Base-by-base conservation (phyloP, 53 echinoderm and acorn worm species). In the Paracentrotus lividus region DNA sequence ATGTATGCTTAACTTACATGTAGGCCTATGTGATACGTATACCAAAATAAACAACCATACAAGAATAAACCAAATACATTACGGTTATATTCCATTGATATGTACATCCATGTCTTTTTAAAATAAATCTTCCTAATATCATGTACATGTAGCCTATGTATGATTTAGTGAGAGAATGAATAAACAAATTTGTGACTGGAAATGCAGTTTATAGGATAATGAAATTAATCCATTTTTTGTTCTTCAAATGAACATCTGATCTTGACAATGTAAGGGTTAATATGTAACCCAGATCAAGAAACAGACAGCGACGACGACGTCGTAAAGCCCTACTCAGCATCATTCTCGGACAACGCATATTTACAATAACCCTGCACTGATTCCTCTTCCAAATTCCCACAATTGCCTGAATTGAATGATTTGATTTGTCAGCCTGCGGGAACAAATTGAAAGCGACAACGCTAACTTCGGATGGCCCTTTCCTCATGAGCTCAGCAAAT, bases 361-460 rank as follows among this genome's bases (percentile, higher is more conserved):
- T 67, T 67, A 67, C 67, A 67, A 67, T 67, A 67, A 44, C 49
- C 44, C 84, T 43, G 23, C 2, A 45, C 43, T 32, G 14, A 81
- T 81, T 81, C 81, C 26, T 26, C 81, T 47, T 81, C 86, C 86
- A 86, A 86, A 86, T 33, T 54, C 53, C 31, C 86, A 86, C 52
- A 52, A 86, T 86, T 49, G 86, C 32, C 51, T 2, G 86, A 86
- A 86, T 86, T 86, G 54, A 86, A 86, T 86, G 29, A 86, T 0
- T 86, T 86, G 86, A 86, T 86, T 86, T 86, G 51, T 86, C 52
- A 52, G 20, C 24, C 29, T 32, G 52, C 55, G 53, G 49, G 33
- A 33, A 56, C 53, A 86, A 86, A 86, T 86, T 86, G 86, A 53
- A 55, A 86, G 86, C 53, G 86, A 86, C 86, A 53, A 53, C 51